A percentile compares a stretch with the other conserved stretches of the same genome.
These are phyloP conservation scores for Tetragnatha versicolor DNA, from an alignment of 1,140 invertebrate species.

Conservation along the genomic window DNA sequence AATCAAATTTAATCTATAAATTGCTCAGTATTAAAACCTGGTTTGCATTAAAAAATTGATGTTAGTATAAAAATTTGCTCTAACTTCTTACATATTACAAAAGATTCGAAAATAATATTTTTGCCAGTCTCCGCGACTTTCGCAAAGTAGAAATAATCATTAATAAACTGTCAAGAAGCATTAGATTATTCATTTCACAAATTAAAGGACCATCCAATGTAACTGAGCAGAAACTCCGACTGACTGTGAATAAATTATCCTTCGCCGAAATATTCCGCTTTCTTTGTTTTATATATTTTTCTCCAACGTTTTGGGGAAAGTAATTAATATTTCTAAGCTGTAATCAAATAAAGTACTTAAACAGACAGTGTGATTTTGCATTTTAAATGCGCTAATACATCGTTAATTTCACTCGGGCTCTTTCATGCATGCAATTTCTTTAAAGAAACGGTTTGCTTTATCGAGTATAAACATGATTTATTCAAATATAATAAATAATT, in stretches of 20 bases:
- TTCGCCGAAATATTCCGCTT: not conserved
- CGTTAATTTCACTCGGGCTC: conserved; percentile 12
- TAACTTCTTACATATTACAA: too few relatives aligned
- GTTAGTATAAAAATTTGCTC: too few relatives aligned
- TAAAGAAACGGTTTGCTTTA: conserved; percentile 17
- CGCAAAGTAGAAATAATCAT: too few relatives aligned
- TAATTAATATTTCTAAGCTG: conserved; percentile 18
- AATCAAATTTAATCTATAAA: too few relatives aligned
- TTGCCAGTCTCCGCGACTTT: too few relatives aligned
- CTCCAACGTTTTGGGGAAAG: not conserved
- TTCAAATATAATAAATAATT: conserved; percentile 12
- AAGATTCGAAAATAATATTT: too few relatives aligned
- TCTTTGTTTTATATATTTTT: too few relatives aligned
- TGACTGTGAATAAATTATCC: not conserved
- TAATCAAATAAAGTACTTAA: conserved; percentile 15
- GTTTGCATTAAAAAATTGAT: too few relatives aligned
- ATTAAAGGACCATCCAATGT: not conserved
- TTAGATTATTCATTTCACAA: not conserved
- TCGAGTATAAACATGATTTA: conserved; percentile 14
- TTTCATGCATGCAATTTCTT: not conserved
- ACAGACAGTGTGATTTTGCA: not conserved
- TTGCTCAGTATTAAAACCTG: too few relatives aligned
- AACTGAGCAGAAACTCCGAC: conserved; percentile 5
- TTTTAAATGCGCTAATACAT: not conserved
- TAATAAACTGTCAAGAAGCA: not conserved